Conservation (phyloP, 2,888 invertebrate species). For the Chymomyza caudatula region DNA sequence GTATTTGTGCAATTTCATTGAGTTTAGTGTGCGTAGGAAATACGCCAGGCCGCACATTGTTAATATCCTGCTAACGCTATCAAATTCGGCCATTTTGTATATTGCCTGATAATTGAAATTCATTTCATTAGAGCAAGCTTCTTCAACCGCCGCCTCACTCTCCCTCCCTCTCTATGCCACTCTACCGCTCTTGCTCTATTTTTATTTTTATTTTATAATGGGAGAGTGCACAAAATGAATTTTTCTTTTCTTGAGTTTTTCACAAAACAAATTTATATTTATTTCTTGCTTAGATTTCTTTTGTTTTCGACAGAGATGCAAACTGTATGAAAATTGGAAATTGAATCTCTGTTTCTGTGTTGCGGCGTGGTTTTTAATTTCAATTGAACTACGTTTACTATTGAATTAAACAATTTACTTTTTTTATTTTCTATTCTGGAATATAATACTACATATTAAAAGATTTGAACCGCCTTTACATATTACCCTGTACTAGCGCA, state of each 20-base stretch:
- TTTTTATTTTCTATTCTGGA: no score
- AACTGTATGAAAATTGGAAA: neutral
- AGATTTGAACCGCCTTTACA: no score
- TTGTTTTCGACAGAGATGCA: neutral
- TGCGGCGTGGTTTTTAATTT: neutral
- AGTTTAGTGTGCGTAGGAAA: slow-evolving; percentile 59
- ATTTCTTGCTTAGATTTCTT: neutral
- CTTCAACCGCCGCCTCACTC: neutral
- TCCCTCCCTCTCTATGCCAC: neutral
- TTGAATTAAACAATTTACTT: no score
- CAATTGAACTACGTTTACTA: neutral
- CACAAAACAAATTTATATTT: neutral
- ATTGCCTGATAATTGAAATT: slow-evolving; percentile 54
- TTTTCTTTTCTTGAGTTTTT: neutral
- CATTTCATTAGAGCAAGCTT: slow-evolving; percentile 48
- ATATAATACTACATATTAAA: no score
- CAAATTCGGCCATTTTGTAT: neutral
- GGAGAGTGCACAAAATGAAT: neutral
- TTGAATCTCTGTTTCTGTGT: neutral
- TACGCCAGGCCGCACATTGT: slow-evolving; percentile 65
- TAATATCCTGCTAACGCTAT: slow-evolving; percentile 55
- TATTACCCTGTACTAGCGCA: no score
- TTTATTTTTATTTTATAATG: neutral
- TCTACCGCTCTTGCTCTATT: neutral
- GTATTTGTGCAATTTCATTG: slow-evolving; percentile 37